Base-by-base conservation (phyloP, 2,888 invertebrate species). In the Zygaena filipendulae region DNA sequence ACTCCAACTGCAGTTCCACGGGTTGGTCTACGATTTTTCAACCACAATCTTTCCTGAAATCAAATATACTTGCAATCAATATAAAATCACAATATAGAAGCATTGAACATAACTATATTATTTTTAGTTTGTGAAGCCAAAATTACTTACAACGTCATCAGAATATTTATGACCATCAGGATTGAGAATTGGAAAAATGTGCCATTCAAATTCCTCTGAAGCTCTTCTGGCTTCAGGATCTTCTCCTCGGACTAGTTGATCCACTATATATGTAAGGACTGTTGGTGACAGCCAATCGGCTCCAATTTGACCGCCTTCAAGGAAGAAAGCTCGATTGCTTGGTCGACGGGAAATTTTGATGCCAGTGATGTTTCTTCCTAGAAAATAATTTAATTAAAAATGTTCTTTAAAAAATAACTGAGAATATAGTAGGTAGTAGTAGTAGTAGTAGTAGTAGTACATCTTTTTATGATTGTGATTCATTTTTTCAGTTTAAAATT, bases 281-380 rank as follows among this genome's bases (percentile, higher is more conserved):
- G 87, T 86, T 0, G 88, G 84, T 0, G 85, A 81, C 3, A 89
- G 79, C 89, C 88, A 93, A 59, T 93, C 93, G 23, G 92, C 84
- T 0, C 85, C 90, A 35, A 90, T 83, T 43, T 89, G 88, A 21
- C 84, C 84, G 16, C 64, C 74, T 47, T 71, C 66, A 0, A 80
- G 44, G 20, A 75, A 49, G 21, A 79, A 58, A 0, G 51, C 59
- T 2, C 56, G 55, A 2, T 39, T 49, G 7, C 57, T 52, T 13
- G 52, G 38, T 0, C 59, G 49, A 10, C 70, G 52, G 1, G 71
- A 56, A 25, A 80, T 72, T 47, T 38, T 71, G 1, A 56, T 67
- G 33, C 52, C 69, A 23, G 84, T 85, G 3, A 87, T 66, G 27
- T 71, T 64, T 43, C 68, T 52, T 2, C 74, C 70, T 77, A 40